phyloP scores from a whole-genome alignment of 2,113 vertebrate genomes.

The Caranx melampygus region DNA sequence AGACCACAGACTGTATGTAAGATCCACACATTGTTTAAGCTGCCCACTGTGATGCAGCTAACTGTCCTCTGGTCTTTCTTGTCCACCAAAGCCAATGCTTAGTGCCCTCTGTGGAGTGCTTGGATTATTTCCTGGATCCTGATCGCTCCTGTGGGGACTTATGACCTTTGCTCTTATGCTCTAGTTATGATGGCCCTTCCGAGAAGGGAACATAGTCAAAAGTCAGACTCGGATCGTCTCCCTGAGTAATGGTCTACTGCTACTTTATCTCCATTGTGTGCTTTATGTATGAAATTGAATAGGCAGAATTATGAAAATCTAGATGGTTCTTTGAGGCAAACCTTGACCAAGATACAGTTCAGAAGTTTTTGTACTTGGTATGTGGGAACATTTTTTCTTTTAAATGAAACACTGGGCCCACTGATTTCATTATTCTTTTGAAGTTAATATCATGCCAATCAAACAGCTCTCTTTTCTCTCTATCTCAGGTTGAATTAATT shows the following conservation, averaged over 20 bases:
- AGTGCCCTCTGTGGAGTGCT: conserved; percentile 64
- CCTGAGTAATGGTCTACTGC: conserved; percentile 42
- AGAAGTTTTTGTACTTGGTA: neutral
- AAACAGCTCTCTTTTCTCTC: conserved; percentile 8
- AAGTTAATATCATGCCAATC: conserved; percentile 10
- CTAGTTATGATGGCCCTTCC: conserved; percentile 69
- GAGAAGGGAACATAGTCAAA: conserved; percentile 46
- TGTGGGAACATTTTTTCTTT: conserved; percentile 12
- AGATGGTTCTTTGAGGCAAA: conserved; percentile 7
- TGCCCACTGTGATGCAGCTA: conserved; percentile 34
- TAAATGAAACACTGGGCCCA: neutral
- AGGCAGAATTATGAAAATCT: conserved; percentile 3
- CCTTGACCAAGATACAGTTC: conserved; percentile 18
- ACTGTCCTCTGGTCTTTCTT: conserved; percentile 34
- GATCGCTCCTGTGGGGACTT: conserved; percentile 61
- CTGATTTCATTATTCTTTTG: conserved; percentile 27
- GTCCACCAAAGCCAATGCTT: conserved; percentile 32
- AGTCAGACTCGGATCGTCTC: conserved; percentile 48
- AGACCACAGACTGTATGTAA: conserved; percentile 30
- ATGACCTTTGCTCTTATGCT: conserved; percentile 71
- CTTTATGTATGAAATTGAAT: conserved; percentile 28
- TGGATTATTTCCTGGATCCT: conserved; percentile 62
- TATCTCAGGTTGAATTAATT: conserved; percentile 23
- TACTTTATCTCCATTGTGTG: conserved; percentile 21
- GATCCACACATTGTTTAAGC: conserved; percentile 36